Base-by-base conservation (phyloP, 2,113 vertebrate genomes). In the Manacus vitellinus region DNA sequence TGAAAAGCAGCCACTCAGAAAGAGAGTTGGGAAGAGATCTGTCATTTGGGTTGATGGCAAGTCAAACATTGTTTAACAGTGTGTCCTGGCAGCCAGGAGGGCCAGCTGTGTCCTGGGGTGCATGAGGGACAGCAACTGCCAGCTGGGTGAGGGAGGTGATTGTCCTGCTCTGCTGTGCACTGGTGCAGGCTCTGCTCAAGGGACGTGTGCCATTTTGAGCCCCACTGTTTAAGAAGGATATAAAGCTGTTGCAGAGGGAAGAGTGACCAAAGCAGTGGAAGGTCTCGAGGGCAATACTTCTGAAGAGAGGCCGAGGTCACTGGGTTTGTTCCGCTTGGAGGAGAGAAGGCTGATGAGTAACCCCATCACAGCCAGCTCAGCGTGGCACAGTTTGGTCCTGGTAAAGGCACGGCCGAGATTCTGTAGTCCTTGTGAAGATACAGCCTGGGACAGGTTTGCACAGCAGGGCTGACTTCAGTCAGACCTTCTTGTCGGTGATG, bases 51-150 rank as follows among this genome's bases (percentile, higher is more conserved):
- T 52, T 52, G 41, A 8, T 43, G 33, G 8, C 17, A 43, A 39
- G 37, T 24, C 52, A 12, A 35, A n/a, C 19, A 9, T 12, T 8
- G 20, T 31, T 14, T 19, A 12, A 3, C 4, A 24, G 21, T 14
- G 28, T 59, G 44, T 28, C 23, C 19, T 56, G 52, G 30, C 41
- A 75, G 47, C 16, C 58, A 7, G 20, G 33, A 72, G 13, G 25
- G 30, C 6, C 16, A 66, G 0, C 21, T 0, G 0, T 75, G 55
- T 59, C 31, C 13, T 44, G 43, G 18, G 6, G 2, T 3, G 4
- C 43, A 47, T 31, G 23, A 63, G 23, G 37, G 12, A 47, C 20
- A 76, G 30, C 47, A 43, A n/a, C 7, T 0, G 1, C 6, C 13
- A 62, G 30, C 8, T 0, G 0, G 16, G 8, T 3, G 6, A 63